These are phyloP conservation scores for Ormyrus thymus DNA, from an alignment of 2,888 invertebrate genomes.

Conservation along the genomic window DNA sequence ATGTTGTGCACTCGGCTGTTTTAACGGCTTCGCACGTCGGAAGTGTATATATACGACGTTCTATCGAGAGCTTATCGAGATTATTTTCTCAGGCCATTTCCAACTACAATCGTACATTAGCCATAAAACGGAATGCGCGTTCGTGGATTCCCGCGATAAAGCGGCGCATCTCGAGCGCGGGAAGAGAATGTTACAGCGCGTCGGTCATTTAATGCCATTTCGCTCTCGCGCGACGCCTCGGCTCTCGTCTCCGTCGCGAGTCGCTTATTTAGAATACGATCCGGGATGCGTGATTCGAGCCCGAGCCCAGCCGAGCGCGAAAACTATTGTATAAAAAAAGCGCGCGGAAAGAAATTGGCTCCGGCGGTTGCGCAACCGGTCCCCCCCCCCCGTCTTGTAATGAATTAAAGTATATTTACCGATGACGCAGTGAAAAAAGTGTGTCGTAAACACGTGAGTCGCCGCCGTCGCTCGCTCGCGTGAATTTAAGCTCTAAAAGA, in stretches of 20 bases:
- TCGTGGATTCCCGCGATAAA: not conserved
- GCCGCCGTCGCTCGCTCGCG: slow-evolving; percentile 21
- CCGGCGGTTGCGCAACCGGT: not conserved
- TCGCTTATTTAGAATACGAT: not conserved
- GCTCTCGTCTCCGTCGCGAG: not conserved
- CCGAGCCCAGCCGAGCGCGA: not conserved
- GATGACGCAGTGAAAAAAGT: slow-evolving; percentile 27
- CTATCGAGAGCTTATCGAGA: not conserved
- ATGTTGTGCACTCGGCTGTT: not conserved
- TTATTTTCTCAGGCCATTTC: not conserved
- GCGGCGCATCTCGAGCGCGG: not conserved
- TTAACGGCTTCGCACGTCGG: not conserved
- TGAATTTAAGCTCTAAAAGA: slow-evolving; percentile 19
- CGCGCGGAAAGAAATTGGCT: not conserved
- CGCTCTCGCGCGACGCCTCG: not conserved
- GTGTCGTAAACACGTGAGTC: slow-evolving; percentile 13
- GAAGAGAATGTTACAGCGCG: not conserved
- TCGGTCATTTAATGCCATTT: not conserved
- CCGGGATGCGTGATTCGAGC: not conserved
- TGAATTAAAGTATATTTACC: slow-evolving; percentile 36
- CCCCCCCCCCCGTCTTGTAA: not conserved
- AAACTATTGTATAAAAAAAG: not conserved
- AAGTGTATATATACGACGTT: not conserved
- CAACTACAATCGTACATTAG: slow-evolving; percentile 6
- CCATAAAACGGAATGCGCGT: not conserved